Percentiles rank a stretch among this genome's conserved stretches.
Evolutionary conservation across 2,113 vertebrate species (phyloP).

Genomic region (Menidia beryllina): DNA sequence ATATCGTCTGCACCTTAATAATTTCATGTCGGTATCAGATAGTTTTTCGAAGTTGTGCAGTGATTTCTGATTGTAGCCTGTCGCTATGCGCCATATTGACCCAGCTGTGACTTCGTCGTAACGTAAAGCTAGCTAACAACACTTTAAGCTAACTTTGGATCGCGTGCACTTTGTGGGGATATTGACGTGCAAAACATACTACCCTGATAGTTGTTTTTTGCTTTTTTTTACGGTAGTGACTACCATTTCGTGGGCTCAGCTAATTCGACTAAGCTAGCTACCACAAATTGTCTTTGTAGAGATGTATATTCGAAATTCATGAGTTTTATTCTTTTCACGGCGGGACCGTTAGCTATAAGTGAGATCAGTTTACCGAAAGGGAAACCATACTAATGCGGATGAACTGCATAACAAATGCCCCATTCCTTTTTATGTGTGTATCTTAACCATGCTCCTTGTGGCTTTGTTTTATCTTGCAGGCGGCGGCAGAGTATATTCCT

Average conservation of each 20-base stretch:
- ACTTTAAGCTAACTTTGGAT: too few relatives aligned
- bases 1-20: fast-evolving
- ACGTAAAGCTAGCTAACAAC: not conserved
- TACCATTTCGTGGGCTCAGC: not conserved
- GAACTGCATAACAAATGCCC: not conserved
- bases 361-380: fast-evolving
- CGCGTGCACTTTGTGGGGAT: fast-evolving
- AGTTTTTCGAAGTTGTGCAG: fast-evolving
- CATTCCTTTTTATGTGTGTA: not conserved
- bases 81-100: constrained; percentile 32
- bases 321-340: not conserved
- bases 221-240: not conserved
- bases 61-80: not conserved
- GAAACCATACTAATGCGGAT: not conserved
- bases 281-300: not conserved
- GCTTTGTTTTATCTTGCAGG: constrained; percentile 77
- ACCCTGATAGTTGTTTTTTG: fast-evolving
- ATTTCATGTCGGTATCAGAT: fast-evolving
- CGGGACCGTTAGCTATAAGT: not conserved
- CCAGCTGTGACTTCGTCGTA: constrained; percentile 15
- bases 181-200: not conserved
- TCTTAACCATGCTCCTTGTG: constrained; percentile 27
- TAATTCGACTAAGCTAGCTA: not conserved
- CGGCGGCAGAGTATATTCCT: constrained; percentile 94
- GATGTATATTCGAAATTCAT: not conserved